Percentiles rank a stretch among this genome's conserved stretches.
Evolutionary conservation across 2,888 invertebrate genomes (phyloP).

Genomic region (Tuta absoluta): DNA sequence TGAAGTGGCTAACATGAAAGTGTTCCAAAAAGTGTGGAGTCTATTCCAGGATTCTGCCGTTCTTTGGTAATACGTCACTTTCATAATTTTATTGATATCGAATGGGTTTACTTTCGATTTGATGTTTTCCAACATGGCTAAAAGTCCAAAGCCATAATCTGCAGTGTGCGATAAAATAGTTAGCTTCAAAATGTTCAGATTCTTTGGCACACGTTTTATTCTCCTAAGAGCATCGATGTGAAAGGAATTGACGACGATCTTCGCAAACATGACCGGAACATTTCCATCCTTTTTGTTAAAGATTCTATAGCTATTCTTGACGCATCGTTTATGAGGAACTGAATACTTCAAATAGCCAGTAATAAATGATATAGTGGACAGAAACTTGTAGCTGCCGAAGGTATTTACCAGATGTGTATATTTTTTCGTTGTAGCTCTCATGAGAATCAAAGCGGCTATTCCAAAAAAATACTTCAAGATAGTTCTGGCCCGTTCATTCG

Average conservation of each 20-base stretch:
- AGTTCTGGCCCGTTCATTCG: slow-evolving; percentile 26
- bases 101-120: not conserved
- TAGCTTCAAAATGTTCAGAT: slow-evolving; percentile 33
- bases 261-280: slow-evolving; percentile 39
- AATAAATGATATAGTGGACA: slow-evolving; percentile 1
- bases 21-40: slow-evolving; percentile 30
- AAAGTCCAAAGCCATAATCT: slow-evolving; percentile 37
- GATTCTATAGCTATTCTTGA: slow-evolving; percentile 34
- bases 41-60: slow-evolving; percentile 34
- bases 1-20: slow-evolving; percentile 23
- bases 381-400: slow-evolving; percentile 31
- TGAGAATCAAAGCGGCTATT: slow-evolving; percentile 34
- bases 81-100: slow-evolving; percentile 10
- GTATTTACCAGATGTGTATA: slow-evolving; percentile 35
- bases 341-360: slow-evolving; percentile 25
- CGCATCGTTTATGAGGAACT: slow-evolving; percentile 34
- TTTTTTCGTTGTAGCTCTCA: slow-evolving; percentile 36
- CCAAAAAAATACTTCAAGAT: slow-evolving; percentile 38
- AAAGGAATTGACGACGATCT: slow-evolving; percentile 35
- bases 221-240: slow-evolving; percentile 17
- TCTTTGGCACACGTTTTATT: not conserved
- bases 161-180: slow-evolving; percentile 35
- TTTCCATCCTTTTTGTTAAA: slow-evolving; percentile 31
- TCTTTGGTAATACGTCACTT: slow-evolving; percentile 29
- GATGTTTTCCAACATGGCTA: slow-evolving; percentile 34